Conservation (phyloP, 23 tunicate species). For the Phallusia fumigata region DNA sequence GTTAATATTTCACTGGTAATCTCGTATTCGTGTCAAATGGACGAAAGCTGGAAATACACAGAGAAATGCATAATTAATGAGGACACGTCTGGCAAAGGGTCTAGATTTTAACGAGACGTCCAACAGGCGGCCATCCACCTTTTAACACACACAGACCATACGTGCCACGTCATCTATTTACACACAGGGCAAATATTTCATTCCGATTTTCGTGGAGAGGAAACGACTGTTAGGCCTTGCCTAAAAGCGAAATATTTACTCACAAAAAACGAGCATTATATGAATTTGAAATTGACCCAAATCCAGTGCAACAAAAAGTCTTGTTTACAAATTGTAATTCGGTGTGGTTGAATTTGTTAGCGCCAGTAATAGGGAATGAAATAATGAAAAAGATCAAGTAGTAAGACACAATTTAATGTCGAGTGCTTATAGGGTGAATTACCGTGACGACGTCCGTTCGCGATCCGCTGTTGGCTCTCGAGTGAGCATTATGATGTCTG, state of each 20-base stretch:
- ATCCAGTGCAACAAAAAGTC: not conserved
- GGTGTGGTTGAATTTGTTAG: too few species aligned
- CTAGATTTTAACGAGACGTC: not conserved
- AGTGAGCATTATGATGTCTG: constrained; percentile 42
- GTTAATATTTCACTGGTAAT: too few species aligned
- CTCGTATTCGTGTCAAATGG: not conserved
- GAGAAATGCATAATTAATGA: not conserved
- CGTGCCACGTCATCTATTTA: not conserved
- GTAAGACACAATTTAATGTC: not conserved
- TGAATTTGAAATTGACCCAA: not conserved
- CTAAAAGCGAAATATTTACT: not conserved
- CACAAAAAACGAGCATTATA: not conserved
- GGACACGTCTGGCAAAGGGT: not conserved
- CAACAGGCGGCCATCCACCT: not conserved
- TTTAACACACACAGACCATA: not conserved
- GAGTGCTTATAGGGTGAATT: constrained; percentile 20
- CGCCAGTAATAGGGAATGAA: too few species aligned
- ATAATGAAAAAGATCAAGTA: too few species aligned
- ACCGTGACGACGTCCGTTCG: constrained; percentile 50
- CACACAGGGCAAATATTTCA: not conserved
- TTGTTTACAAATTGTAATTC: too few species aligned
- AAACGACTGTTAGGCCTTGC: not conserved
- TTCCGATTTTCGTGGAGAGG: not conserved
- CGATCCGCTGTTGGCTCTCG: constrained; percentile 32
- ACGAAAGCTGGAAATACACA: not conserved